phyloP scores from a whole-genome alignment of 2,797 vertebrate species.

The Fratercula arctica region DNA sequence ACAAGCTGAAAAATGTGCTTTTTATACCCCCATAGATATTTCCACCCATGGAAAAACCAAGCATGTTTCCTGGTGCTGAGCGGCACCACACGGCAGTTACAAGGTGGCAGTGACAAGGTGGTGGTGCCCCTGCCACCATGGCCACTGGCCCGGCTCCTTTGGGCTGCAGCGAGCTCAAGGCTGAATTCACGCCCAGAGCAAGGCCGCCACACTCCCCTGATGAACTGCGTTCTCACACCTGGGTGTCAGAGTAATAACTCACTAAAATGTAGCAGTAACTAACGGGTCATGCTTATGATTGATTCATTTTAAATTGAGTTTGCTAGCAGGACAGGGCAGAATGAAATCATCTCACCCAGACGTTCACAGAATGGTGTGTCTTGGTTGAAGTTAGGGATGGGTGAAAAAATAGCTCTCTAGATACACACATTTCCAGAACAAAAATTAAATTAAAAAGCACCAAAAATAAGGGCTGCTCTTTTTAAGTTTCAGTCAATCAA shows the following conservation, averaged over 20 bases:
- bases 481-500: not conserved
- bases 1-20: not conserved
- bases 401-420: not conserved
- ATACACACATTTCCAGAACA: not conserved
- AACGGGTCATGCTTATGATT: rapidly evolving
- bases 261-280: not conserved
- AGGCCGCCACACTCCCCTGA: rapidly evolving
- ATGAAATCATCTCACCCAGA: not conserved
- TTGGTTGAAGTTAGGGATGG: not conserved
- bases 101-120: not conserved
- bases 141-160: rapidly evolving
- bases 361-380: not conserved
- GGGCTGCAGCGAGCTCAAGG: not conserved
- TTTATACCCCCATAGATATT: not conserved
- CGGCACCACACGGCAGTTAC: rapidly evolving
- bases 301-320: not conserved
- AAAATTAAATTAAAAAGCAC: not conserved
- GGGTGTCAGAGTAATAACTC: not conserved
- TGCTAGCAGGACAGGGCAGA: not conserved
- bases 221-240: not conserved
- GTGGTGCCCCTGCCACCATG: not conserved
- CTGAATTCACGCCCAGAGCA: not conserved
- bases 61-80: not conserved
- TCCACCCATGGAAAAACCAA: not conserved
- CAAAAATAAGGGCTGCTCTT: not conserved